Evolutionary conservation across 2,113 vertebrate genomes (phyloP), one percentile per base, ranked within the genome.

Genomic region (Sturnira hondurensis): DNA sequence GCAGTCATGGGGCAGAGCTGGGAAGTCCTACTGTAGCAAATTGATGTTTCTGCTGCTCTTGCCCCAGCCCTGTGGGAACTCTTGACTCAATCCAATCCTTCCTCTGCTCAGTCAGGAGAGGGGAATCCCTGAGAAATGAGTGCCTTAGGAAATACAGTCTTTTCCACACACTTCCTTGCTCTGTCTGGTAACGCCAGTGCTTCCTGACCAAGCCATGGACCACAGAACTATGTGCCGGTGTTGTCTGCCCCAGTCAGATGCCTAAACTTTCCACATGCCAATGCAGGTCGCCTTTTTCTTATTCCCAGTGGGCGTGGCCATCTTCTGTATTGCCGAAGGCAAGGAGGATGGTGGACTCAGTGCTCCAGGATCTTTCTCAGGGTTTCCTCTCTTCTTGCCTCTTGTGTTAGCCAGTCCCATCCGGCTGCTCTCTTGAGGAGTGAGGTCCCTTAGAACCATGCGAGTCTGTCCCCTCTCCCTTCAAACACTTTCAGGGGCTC

Each of bases 1-100:
- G 43, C 33, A 94, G 95, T 96, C 96, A 97, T 96, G 91, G 41
- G 96, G 78, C 41, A 93, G 73, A 88, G 63, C 74, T 31, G 91
- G 94, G 93, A 94, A 89, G 93, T 68, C 93, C 82, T 78, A 65
- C 95, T 96, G 89, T 71, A 90, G 61, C 91, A 5, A 97, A 96
- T 89, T 52, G 73, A 96, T 97, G 96, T 83, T 96, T 94, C 93
- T 92, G 96, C 82, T 81, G 33, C 38, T 43, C 36, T 95, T 83
- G 91, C 63, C 82, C 0, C 0, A 58, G 93, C 65, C 93, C 86
- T 95, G 86, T 96, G 97, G 94, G 97, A 97, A 97, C 47, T 73
- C 87, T 88, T 26, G 9, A 58, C 77, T 91, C 50, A 2, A 41
- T 78, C 19, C 63, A 90, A 24, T 70, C 43, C 58, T 95, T 88